Evolutionary conservation across 2,113 vertebrate genomes (phyloP), one percentile per base, ranked within the genome.

Genomic region (Tenrec ecaudatus): DNA sequence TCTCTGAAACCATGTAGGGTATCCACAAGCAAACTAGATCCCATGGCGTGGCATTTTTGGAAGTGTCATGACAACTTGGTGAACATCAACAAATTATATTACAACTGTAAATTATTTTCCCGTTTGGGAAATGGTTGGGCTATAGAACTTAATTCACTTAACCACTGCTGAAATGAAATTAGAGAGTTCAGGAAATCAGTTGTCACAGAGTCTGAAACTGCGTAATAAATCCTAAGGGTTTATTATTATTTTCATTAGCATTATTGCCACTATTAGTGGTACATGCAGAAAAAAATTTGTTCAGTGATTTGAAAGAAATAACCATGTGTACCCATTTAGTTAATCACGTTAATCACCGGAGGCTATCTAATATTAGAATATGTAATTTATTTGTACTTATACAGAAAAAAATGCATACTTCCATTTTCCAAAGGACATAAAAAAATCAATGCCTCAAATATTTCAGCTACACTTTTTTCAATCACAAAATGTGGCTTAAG

Each of bases 351-450:
- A 83, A 90, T 3, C 85, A 36, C 4, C 14, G 25, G 71, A 89
- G 0, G 22, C 14, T 68, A 82, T 3, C 40, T 53, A 92, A 80
- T 14, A 78, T 91, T 73, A 69, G 83, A 27, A 77, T 58, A 40
- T 10, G 1, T 25, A 40, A 80, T 86, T 86, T 93, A 43, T 95
- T 92, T 82, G 57, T 86, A 66, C 88, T 89, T 79, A 78, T 82
- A 62, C 68, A 33, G 25, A 58, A 20, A 71, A 71, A 94, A 76
- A 3, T 73, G 9, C 25, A 82, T 4, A 96, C 19, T 3, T 6
- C 47, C 43, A 88, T 90, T 83, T 38, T 88, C 11, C 6, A 82
- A 38, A 75, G 17, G 66, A 88, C 81, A 87, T 78, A 16, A 29
- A 85, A 85, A 86, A 90, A 82, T 23, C 14, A 58, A 40, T 33